Percentiles rank a stretch among this genome's conserved stretches.
These are phyloP conservation scores for Harpalus rubripes DNA, from an alignment of 2,888 invertebrate genomes.

Conservation along the genomic window DNA sequence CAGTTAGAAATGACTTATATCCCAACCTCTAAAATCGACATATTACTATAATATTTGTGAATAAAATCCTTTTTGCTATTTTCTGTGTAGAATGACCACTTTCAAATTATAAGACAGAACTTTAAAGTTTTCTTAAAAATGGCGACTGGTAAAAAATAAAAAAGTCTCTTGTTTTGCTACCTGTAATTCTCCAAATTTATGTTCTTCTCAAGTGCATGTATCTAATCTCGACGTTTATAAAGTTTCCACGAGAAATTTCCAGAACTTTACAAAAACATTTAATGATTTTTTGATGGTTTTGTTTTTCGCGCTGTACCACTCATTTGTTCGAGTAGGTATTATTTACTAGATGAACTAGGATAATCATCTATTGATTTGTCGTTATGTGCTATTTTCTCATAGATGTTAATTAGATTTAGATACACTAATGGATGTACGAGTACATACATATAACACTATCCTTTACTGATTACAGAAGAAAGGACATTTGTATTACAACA, in stretches of 20 bases:
- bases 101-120: no score
- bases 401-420: no score
- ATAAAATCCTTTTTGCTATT: no score
- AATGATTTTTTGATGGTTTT: conserved; percentile 64
- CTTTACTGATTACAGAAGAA: no score
- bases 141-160: neutral
- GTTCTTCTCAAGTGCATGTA: conserved; percentile 36
- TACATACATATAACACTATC: no score
- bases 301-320: conserved; percentile 47
- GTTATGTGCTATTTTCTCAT: neutral
- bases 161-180: conserved; percentile 1
- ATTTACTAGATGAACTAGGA: conserved; percentile 19
- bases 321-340: conserved; percentile 37
- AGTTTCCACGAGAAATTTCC: conserved; percentile 28
- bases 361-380: neutral
- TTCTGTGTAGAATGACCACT: neutral
- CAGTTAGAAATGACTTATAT: no score
- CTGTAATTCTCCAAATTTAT: conserved; percentile 23
- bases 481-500: no score
- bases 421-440: no score
- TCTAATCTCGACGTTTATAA: conserved; percentile 16
- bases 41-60: no score
- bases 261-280: conserved; percentile 38
- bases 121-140: no score
- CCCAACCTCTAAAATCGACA: no score